Conservation (phyloP, 2,113 vertebrate genomes). For the Tricholaema leucomelas region DNA sequence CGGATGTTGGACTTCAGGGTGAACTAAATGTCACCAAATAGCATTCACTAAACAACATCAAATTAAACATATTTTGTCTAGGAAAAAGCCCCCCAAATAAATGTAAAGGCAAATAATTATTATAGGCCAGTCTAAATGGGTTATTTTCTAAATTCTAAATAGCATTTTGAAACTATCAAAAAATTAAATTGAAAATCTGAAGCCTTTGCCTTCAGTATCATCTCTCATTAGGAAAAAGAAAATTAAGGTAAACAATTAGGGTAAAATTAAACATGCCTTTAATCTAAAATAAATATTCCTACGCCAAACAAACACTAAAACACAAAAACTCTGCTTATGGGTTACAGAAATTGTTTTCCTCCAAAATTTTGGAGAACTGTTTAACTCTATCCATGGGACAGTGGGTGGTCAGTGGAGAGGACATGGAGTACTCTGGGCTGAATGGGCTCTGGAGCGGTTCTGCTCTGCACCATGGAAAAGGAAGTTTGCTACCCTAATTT, state of each 20-base stretch:
- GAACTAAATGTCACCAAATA: not conserved
- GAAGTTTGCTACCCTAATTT: not conserved
- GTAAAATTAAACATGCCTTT: not conserved
- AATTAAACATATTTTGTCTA: not conserved
- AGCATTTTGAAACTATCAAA: not conserved
- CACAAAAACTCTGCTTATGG: not conserved
- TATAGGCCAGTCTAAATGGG: not conserved
- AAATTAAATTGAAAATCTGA: not conserved
- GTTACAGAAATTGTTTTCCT: not conserved
- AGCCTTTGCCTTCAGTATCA: fast-evolving
- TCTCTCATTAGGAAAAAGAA: not conserved
- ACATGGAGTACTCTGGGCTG: fast-evolving
- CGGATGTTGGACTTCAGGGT: not conserved
- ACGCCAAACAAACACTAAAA: not conserved
- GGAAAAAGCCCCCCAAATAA: not conserved
- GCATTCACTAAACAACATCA: not conserved
- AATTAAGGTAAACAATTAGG: not conserved
- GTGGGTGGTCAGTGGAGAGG: not conserved
- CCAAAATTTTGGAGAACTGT: not conserved
- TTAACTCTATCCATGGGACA: not conserved
- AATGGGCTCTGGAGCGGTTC: not conserved
- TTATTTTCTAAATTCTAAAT: not conserved
- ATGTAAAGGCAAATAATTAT: not conserved
- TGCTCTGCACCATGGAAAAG: not conserved
- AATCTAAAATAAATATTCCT: not conserved